Percentiles rank a stretch among this genome's conserved stretches.
These are phyloP conservation scores for Rhea americana DNA, from an alignment of 2,113 vertebrate genomes.

Conservation along the genomic window DNA sequence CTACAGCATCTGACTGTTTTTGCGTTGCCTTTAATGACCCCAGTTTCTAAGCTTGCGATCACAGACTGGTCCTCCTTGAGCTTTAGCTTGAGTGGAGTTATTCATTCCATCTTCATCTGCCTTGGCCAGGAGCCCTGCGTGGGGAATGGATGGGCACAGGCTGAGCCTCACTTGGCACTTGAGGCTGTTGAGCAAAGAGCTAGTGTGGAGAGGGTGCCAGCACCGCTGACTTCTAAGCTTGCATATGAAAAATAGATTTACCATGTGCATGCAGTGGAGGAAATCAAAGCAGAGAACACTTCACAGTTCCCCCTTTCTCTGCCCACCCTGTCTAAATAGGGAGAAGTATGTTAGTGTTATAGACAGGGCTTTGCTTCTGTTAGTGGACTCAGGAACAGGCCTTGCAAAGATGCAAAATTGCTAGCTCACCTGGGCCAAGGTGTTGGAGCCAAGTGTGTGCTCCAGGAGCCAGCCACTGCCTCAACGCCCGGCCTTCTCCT, in stretches of 20 bases:
- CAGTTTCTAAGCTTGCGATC: background rate
- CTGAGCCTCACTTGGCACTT: slow-evolving; percentile 27
- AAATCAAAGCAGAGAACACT: background rate
- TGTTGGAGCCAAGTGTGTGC: background rate
- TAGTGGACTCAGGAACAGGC: fast-evolving
- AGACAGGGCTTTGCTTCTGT: background rate
- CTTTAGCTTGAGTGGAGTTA: slow-evolving; percentile 36
- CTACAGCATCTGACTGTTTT: background rate
- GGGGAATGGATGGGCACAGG: background rate
- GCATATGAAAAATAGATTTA: background rate
- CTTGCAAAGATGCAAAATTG: background rate
- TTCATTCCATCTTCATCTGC: slow-evolving; percentile 41
- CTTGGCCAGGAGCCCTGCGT: slow-evolving; percentile 38
- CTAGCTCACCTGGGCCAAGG: background rate
- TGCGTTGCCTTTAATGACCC: background rate
- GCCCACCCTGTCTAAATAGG: background rate
- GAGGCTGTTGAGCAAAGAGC: slow-evolving; percentile 28
- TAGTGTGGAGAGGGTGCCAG: slow-evolving; percentile 28
- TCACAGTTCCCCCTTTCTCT: background rate
- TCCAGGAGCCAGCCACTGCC: background rate
- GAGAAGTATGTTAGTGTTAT: background rate
- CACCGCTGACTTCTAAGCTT: background rate
- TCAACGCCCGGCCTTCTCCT: background rate
- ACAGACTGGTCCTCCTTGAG: slow-evolving; percentile 26
- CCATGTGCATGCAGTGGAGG: fast-evolving